Percentiles rank a stretch among this genome's conserved stretches.
Conservation (phyloP, 1,140 invertebrate genomes). For the Drosophila nannoptera region DNA sequence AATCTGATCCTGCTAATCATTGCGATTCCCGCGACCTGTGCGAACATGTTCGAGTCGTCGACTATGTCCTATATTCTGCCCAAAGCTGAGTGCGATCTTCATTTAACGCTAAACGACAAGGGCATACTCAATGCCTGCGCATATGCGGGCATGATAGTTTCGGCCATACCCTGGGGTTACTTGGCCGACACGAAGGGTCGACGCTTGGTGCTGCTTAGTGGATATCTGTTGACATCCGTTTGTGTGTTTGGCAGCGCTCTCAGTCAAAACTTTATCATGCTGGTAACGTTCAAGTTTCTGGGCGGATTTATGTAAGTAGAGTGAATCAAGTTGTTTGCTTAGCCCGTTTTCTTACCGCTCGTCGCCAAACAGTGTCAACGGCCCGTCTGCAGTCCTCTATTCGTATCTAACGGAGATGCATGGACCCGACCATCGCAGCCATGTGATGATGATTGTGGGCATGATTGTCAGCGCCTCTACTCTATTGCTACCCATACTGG, state of each 20-base stretch:
- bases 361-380: constrained; percentile 83
- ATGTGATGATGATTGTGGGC: constrained; percentile 83
- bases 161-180: constrained; percentile 90
- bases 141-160: constrained; percentile 89
- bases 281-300: constrained; percentile 86
- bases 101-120: constrained; percentile 83
- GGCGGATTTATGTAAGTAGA: constrained; percentile 88
- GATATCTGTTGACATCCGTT: constrained; percentile 85
- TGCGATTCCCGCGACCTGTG: constrained; percentile 83
- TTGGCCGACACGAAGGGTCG: constrained; percentile 88
- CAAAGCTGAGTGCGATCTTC: constrained; percentile 85
- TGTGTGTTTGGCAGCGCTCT: constrained; percentile 84
- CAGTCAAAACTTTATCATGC: constrained; percentile 85
- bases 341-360: not conserved
- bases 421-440: constrained; percentile 82
- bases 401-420: constrained; percentile 86
- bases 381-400: constrained; percentile 85
- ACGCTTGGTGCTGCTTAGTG: constrained; percentile 84
- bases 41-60: constrained; percentile 83
- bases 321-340: constrained; percentile 20
- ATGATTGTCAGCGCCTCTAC: constrained; percentile 82
- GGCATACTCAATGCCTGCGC: constrained; percentile 84
- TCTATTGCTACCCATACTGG: constrained; percentile 81
- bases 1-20: constrained; percentile 83
- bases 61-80: constrained; percentile 85